A percentile compares a stretch with the other conserved stretches of the same genome.
phyloP scores from a whole-genome alignment of 2,888 invertebrate genomes.

The Conops quadrifasciatus region DNA sequence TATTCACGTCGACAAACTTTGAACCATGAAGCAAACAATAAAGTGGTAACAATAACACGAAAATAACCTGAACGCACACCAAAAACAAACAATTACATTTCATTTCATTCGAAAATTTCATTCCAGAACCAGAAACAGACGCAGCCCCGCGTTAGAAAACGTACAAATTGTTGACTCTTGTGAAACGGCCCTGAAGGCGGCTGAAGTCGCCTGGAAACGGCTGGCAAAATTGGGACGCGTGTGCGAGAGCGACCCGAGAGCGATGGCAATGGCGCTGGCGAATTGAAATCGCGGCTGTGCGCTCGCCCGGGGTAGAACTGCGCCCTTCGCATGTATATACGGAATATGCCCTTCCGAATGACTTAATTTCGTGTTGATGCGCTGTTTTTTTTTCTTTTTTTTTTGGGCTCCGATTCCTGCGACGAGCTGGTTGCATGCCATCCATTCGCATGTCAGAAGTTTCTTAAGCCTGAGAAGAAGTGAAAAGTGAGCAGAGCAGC shows the following conservation, averaged over 20 bases:
- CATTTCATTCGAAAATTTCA: slow-evolving; percentile 62
- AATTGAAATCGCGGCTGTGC: not conserved
- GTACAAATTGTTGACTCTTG: too few relatives aligned
- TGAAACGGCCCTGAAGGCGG: too few relatives aligned
- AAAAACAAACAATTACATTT: slow-evolving; percentile 63
- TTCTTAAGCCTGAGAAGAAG: slow-evolving; percentile 14
- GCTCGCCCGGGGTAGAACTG: not conserved
- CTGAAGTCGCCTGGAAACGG: too few relatives aligned
- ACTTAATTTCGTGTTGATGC: slow-evolving; percentile 23
- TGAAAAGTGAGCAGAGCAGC: not conserved
- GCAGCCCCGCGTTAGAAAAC: slow-evolving; percentile 43
- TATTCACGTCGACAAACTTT: too few relatives aligned
- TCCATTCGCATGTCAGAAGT: slow-evolving; percentile 34
- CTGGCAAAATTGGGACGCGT: not conserved
- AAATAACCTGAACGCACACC: slow-evolving; percentile 51
- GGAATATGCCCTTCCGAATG: slow-evolving; percentile 10
- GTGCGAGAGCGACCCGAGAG: not conserved
- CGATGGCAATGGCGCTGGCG: too few relatives aligned
- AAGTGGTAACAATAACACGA: not conserved
- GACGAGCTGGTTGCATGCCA: slow-evolving; percentile 37
- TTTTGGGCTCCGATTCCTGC: slow-evolving; percentile 9
- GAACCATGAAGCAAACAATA: not conserved
- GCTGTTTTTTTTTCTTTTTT: not conserved
- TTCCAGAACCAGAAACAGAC: slow-evolving; percentile 54
- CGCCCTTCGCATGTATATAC: not conserved